Base-by-base conservation (phyloP, 1,140 invertebrate genomes). In the Euwallacea similis region DNA sequence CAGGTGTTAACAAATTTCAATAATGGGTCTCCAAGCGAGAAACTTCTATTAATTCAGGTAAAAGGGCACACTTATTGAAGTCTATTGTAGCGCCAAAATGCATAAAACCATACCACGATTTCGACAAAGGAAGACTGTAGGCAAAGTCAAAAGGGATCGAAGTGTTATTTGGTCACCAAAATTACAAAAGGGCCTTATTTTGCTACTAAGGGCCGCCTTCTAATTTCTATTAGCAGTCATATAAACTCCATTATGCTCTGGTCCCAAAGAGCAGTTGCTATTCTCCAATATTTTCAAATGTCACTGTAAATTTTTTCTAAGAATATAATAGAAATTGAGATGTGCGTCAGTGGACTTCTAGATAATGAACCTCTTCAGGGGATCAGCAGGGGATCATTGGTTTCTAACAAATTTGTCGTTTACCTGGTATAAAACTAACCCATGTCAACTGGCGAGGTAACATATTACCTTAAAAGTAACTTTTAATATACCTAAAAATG, bases 401-500 rank as follows among this genome's bases (percentile, higher is more conserved):
- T 73, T 74, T 74, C 73, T 76, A 74, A 75, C 76, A 76, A 77
- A 71, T 76, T 74, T 66, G 65, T 66, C 65, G 50, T 66, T 66
- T 66, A 66, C 65, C 65, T 66, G 65, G 65, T 66, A 66, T 58
- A 58, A 42, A 21, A 61, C 15, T 16, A 42, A 66, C 65, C 65
- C 65, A 66, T 44, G 65, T 58, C 65, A 66, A 42, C 21, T 66
- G 42, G 43, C 65, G 9, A 11, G 6, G 33, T 66, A 66, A 66
- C 65, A 16, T 66, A 66, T 66, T 66, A 66, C 54, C 65, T 66
- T 66, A 8, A 66, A 66, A 66, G 55, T 66, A 55, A 58, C 65
- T 66, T 66, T 66, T 66, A 66, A 66, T 66, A 66, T 66, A 66
- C 65, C 62, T 66, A 66, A 66, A 58, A 66, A 66, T 66, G 53